Conservation (phyloP, 2,888 invertebrate species). For the Pristionchus fissidentatus region DNA sequence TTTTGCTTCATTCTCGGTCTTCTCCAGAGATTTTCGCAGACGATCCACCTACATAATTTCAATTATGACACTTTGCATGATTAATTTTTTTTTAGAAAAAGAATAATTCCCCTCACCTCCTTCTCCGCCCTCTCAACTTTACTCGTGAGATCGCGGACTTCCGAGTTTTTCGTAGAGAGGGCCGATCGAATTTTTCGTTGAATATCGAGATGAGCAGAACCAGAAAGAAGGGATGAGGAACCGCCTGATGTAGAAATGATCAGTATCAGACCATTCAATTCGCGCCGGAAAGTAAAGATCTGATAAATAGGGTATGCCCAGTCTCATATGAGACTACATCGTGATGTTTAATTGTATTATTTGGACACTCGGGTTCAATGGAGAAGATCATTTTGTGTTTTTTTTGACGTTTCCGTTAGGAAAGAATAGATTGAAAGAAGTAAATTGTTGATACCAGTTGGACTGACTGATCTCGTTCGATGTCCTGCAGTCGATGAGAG, state of each 20-base stretch:
- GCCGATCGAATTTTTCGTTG: conserved; percentile 47
- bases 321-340: too few species aligned
- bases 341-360: too few species aligned
- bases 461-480: conserved; percentile 40
- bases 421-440: background rate
- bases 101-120: conserved; percentile 8
- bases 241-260: too few species aligned
- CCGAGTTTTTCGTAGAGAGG: background rate
- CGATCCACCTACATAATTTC: conserved; percentile 22
- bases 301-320: too few species aligned
- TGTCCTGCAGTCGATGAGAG: background rate
- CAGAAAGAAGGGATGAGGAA: background rate
- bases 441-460: background rate
- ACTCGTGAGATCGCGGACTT: conserved; percentile 39
- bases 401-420: background rate
- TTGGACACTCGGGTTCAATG: too few species aligned
- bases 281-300: too few species aligned
- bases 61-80: background rate
- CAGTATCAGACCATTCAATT: too few species aligned
- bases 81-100: background rate
- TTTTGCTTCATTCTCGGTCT: conserved; percentile 16
- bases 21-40: conserved; percentile 33
- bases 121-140: conserved; percentile 37
- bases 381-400: too few species aligned
- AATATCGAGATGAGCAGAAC: conserved; percentile 45